These are phyloP conservation scores for Danaus plexippus DNA, from an alignment of 1,140 invertebrate genomes.

Conservation along the genomic window DNA sequence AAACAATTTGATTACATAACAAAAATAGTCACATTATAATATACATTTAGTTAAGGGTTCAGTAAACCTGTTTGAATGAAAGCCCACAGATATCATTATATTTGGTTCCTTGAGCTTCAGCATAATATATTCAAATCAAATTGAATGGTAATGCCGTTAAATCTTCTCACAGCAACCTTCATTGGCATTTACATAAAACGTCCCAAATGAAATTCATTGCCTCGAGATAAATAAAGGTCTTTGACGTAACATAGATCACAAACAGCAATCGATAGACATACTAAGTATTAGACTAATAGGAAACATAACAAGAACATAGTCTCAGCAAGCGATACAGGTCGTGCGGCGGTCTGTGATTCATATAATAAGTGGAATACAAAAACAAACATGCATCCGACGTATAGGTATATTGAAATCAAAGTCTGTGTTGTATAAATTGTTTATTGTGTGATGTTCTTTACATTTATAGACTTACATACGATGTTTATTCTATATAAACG, in stretches of 20 bases:
- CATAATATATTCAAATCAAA: slow-evolving; percentile 8
- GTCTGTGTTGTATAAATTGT: slow-evolving; percentile 35
- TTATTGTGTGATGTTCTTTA: slow-evolving; percentile 35
- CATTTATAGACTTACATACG: neutral
- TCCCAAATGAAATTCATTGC: too few species aligned
- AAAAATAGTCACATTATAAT: slow-evolving; percentile 4
- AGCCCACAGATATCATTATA: neutral
- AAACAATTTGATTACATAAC: slow-evolving; percentile 10
- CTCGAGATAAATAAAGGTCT: too few species aligned
- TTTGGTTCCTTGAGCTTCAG: neutral
- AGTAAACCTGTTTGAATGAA: neutral
- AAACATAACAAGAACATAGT: too few species aligned
- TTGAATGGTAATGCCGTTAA: slow-evolving; percentile 3
- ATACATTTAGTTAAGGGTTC: neutral
- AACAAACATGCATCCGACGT: slow-evolving; percentile 27
- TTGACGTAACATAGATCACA: too few species aligned
- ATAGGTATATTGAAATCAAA: slow-evolving; percentile 38
- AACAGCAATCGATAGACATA: too few species aligned
- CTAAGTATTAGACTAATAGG: too few species aligned
- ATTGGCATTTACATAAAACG: slow-evolving; percentile 9
- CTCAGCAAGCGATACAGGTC: too few species aligned
- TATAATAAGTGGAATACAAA: too few species aligned
- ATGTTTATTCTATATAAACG: too few species aligned
- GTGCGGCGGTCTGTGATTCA: too few species aligned
- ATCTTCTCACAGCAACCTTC: slow-evolving; percentile 1